These are phyloP conservation scores for Microctenopoma lineatum DNA, from an alignment of 2,797 vertebrate species.

Conservation along the genomic window DNA sequence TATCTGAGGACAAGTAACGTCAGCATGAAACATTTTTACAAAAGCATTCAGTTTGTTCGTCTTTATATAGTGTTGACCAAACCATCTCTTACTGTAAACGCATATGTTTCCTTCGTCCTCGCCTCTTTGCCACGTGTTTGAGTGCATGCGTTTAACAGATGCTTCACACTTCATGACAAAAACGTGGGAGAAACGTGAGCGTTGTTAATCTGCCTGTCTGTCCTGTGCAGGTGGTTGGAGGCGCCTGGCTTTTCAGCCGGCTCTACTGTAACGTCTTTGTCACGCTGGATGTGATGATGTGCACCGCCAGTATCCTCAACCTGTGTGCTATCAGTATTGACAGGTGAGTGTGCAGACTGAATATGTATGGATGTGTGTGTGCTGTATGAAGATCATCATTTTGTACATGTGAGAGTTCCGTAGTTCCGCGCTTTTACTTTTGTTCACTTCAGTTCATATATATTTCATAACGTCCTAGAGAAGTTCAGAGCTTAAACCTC, in stretches of 20 bases:
- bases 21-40: no score
- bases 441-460: constrained; percentile 28
- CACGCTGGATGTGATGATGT: constrained; percentile 98
- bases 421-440: constrained; percentile 2
- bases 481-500: constrained; percentile 3
- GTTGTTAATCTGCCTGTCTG: constrained; percentile 61
- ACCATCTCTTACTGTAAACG: neutral
- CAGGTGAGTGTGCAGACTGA: constrained; percentile 84
- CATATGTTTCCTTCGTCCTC: neutral
- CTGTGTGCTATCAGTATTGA: constrained; percentile 98
- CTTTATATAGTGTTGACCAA: neutral
- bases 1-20: neutral
- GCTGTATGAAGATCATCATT: constrained; percentile 16
- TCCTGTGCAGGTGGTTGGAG: constrained; percentile 90
- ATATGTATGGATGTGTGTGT: constrained; percentile 8
- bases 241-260: constrained; percentile 93
- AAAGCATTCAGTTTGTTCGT: constrained; percentile 10
- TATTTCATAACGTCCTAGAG: constrained; percentile 22
- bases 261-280: constrained; percentile 94
- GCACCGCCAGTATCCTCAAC: constrained; percentile 97
- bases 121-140: constrained; percentile 23
- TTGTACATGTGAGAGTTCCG: constrained; percentile 25
- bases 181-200: constrained; percentile 25
- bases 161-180: constrained; percentile 57
- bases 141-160: constrained; percentile 1